Evolutionary conservation across 2,113 vertebrate species (phyloP), one percentile per base, ranked within the genome.

Genomic region (Stigmatopora argus): DNA sequence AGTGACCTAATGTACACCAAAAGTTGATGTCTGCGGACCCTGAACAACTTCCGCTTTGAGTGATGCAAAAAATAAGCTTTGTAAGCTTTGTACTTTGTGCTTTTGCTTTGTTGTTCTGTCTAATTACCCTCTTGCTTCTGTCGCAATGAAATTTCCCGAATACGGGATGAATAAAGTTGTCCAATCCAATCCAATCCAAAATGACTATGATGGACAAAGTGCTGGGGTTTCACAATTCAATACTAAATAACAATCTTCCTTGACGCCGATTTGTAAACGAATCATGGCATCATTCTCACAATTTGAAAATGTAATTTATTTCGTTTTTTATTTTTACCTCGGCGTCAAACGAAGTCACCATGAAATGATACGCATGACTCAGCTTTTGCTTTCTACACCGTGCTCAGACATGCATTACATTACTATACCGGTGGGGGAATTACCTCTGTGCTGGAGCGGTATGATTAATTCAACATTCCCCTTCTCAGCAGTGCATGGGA

Each of bases 401-500:
- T 3, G 18, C 67, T 66, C 18, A 3, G 63, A 77, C 62, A 12
- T 31, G 70, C 47, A 66, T 70, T 61, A 46, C 12, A 67, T 75
- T 17, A 56, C 53, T 31, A 56, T 56, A 7, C 53, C 53, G 68
- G 66, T 7, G 67, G 71, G 66, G 66, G 59, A 80, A 74, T 80
- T 77, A 75, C 66, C 71, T 59, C 13, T 23, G 13, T 3, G 63
- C 45, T 53, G 64, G 62, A 69, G 62, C 66, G 66, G 53, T 78
- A 66, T 83, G 83, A 73, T 85, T 85, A 61, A 61, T 61, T 79
- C 79, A 87, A 83, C 81, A 73, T 77, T 78, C 78, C 80, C 81
- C 59, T 45, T 38, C n/a, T 56, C 49, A 69, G 64, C 70, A 74
- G 78, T 51, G 68, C 5, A 83, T 62, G 48, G 69, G 75, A 74